Evolutionary conservation across 2,113 vertebrate genomes (phyloP).

Genomic region (Oplegnathus fasciatus): DNA sequence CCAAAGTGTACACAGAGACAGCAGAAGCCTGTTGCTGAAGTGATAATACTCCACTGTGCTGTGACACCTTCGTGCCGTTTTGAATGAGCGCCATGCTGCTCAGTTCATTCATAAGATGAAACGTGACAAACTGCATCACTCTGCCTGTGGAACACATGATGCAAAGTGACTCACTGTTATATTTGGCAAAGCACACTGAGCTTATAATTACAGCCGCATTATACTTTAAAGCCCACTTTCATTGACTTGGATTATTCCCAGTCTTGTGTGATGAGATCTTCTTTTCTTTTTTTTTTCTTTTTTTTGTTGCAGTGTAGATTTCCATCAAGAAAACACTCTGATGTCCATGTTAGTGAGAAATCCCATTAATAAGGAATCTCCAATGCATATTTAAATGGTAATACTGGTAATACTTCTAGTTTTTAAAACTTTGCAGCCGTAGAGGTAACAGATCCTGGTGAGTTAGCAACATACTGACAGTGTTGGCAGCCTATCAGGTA

Average conservation of each 20-base stretch:
- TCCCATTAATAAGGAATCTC: not conserved
- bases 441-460: constrained; percentile 5
- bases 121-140: constrained; percentile 80
- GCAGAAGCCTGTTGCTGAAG: not conserved
- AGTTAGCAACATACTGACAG: not conserved
- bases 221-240: constrained; percentile 28
- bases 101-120: constrained; percentile 75
- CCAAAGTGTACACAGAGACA: constrained; percentile 2
- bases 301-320: constrained; percentile 34
- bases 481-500: constrained; percentile 11
- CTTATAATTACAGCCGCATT: constrained; percentile 68
- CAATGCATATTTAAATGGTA: not conserved
- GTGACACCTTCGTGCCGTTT: constrained; percentile 46
- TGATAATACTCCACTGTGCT: constrained; percentile 41
- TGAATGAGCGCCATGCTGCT: constrained; percentile 55
- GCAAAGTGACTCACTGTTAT: constrained; percentile 67
- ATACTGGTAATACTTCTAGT: not conserved
- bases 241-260: constrained; percentile 32
- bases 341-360: too few species aligned
- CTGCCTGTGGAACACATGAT: constrained; percentile 50
- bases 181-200: constrained; percentile 50
- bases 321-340: constrained; percentile 18
- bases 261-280: not conserved
- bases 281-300: not conserved
- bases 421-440: not conserved